Conservation (phyloP, 2,888 invertebrate genomes). For the Cephus spinipes region DNA sequence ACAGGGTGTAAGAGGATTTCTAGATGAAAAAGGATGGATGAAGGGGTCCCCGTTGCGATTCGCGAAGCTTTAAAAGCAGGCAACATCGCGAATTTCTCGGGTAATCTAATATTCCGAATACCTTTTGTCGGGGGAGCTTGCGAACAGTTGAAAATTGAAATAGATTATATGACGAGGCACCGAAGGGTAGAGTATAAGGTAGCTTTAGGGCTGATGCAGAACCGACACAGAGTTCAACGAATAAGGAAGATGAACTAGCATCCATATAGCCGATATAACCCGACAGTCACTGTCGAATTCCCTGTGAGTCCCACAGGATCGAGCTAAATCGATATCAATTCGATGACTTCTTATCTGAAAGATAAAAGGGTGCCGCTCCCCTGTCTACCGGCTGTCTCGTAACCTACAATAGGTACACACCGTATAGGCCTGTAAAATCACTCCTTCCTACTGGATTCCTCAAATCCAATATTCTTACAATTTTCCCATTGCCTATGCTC, state of each 20-base stretch:
- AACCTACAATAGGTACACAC: background rate
- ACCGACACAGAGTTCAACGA: background rate
- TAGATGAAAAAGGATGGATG: background rate
- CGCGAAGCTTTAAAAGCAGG: slow-evolving; percentile 6
- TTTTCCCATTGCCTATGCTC: background rate
- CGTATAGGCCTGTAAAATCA: background rate
- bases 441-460: background rate
- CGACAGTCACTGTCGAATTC: background rate
- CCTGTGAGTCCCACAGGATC: background rate
- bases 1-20: background rate
- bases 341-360: slow-evolving; percentile 30
- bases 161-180: slow-evolving; percentile 31
- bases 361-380: background rate
- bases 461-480: background rate
- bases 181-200: slow-evolving; percentile 1
- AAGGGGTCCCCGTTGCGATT: background rate
- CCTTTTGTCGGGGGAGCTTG: slow-evolving; percentile 22
- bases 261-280: background rate
- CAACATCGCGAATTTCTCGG: slow-evolving; percentile 21
- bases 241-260: background rate
- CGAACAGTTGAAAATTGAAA: slow-evolving; percentile 34
- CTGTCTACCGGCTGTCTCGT: background rate
- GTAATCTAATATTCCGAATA: slow-evolving; percentile 24
- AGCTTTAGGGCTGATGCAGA: background rate
- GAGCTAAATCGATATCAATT: slow-evolving; percentile 42